A percentile compares a stretch with the other conserved stretches of the same genome.
Conservation (phyloP, 2,113 vertebrate species). For the Echinops telfairi region DNA sequence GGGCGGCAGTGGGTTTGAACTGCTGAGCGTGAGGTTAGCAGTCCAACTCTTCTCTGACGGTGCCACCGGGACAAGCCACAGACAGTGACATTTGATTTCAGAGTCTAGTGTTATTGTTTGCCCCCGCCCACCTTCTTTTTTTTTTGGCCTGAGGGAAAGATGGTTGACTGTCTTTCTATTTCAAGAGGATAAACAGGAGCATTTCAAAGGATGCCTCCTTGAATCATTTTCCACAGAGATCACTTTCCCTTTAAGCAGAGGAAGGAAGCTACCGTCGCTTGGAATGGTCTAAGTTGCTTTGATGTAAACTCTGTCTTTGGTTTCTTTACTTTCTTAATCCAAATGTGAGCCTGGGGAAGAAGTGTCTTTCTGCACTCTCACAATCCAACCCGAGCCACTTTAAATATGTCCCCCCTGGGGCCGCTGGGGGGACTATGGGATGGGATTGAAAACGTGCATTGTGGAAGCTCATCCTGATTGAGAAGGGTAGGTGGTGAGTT, state of each 20-base stretch:
- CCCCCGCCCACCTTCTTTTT: background rate
- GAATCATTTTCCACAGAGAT: conserved; percentile 51
- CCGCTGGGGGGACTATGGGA: conserved; percentile 19
- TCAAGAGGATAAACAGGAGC: conserved; percentile 73
- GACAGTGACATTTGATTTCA: conserved; percentile 55
- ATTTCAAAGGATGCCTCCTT: conserved; percentile 72
- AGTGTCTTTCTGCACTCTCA: conserved; percentile 16
- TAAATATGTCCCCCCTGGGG: conserved; percentile 57
- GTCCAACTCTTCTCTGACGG: no score
- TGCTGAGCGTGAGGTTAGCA: no score
- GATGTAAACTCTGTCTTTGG: conserved; percentile 58
- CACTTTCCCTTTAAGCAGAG: conserved; percentile 5
- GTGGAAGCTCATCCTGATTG: conserved; percentile 2
- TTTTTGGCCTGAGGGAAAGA: conserved; percentile 61
- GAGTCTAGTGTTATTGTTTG: conserved; percentile 24
- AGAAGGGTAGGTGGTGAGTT: background rate
- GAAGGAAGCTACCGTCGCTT: conserved; percentile 43
- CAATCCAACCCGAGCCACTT: conserved; percentile 48
- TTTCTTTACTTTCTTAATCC: conserved; percentile 72
- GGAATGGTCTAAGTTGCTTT: conserved; percentile 56
- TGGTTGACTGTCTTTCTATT: conserved; percentile 53
- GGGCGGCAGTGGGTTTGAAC: no score
- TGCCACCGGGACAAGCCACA: background rate
- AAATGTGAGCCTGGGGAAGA: conserved; percentile 20
- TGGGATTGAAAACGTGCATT: background rate